These are phyloP conservation scores for Clarias pachynema DNA, from an alignment of 2,797 vertebrate genomes.

Conservation along the genomic window DNA sequence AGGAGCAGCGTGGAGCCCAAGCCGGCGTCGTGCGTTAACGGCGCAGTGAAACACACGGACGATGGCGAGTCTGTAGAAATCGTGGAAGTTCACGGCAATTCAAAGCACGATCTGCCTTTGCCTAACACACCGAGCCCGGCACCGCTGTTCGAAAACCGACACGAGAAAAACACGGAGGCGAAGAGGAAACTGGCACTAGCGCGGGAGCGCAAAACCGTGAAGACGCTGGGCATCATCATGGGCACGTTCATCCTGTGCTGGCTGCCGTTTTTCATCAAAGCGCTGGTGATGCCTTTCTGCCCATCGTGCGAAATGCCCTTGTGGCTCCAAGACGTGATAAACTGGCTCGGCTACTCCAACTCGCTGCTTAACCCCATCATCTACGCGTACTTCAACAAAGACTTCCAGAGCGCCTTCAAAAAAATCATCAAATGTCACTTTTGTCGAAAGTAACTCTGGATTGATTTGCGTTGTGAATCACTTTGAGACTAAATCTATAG, in stretches of 20 bases:
- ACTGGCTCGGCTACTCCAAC: constrained; percentile 98
- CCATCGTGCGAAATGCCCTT: constrained; percentile 87
- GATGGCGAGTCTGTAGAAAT: constrained; percentile 87
- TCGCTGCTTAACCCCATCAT: constrained; percentile 97
- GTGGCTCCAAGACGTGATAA: constrained; percentile 88
- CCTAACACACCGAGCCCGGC: constrained; percentile 72
- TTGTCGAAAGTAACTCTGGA: constrained; percentile 71
- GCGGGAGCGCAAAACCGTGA: constrained; percentile 95
- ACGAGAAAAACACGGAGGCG: constrained; percentile 86
- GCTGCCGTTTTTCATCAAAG: constrained; percentile 97
- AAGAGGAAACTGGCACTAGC: constrained; percentile 92
- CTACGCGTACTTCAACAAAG: constrained; percentile 98
- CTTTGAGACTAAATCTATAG: not conserved
- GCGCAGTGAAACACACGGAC: constrained; percentile 81
- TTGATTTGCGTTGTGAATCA: constrained; percentile 9
- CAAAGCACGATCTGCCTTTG: constrained; percentile 81
- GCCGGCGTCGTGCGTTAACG: constrained; percentile 77
- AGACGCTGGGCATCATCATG: constrained; percentile 98
- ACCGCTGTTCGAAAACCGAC: constrained; percentile 79
- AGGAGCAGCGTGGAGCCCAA: constrained; percentile 80
- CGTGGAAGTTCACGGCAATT: constrained; percentile 84
- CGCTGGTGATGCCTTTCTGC: constrained; percentile 92
- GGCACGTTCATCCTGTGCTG: constrained; percentile 98
- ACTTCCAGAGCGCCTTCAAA: constrained; percentile 97
- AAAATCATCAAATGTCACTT: constrained; percentile 97